Evolutionary conservation across 1,140 invertebrate species (phyloP), one percentile per base, ranked within the genome.

Genomic region (Apis laboriosa): DNA sequence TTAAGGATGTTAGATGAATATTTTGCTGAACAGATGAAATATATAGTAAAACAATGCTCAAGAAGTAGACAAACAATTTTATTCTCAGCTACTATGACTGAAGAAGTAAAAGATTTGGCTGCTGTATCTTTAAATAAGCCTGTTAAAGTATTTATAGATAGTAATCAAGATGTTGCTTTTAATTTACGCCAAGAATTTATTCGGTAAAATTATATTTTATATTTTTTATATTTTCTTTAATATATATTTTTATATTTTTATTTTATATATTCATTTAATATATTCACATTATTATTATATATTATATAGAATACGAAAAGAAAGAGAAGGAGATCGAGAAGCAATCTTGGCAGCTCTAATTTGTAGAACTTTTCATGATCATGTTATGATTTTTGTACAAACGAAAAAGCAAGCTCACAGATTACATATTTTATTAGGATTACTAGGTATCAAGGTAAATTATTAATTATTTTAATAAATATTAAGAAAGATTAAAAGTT

Each of bases 11-110:
- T 99, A 88, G 99, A 99, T 94, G 99, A 99, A 93, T 98, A 98
- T 92, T 99, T 99, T 94, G 97, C 98, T 0, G 98, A 99, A 87
- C 99, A 99, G 94, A 98, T 99, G 97, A 99, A 99, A 91, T 98
- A 99, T 94, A 98, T 99, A 88, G 96, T 98, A 58, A 96, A 96
- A 56, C 97, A 98, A 85, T 99, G 99, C 94, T 96, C 98, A 5
- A 95, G 96, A 63, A 98, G 96, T n/a, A 95, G 98, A n/a, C 99
- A 99, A 94, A 99, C 98, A 0, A 97, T 99, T 95, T 94, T 99
- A 28, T 99, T 99, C 94, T 99, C 99, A 3, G 99, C 99, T 19
- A 99, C 99, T 3, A 99, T 99, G 98, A 99, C 98, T 8, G 98
- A 99, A 71, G 96, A 98, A 94, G 98, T 99, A 0, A 97, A 98